A percentile compares a stretch with the other conserved stretches of the same genome.
These are phyloP conservation scores for Hyalella azteca DNA, from an alignment of 2,888 invertebrate species.

Conservation along the genomic window DNA sequence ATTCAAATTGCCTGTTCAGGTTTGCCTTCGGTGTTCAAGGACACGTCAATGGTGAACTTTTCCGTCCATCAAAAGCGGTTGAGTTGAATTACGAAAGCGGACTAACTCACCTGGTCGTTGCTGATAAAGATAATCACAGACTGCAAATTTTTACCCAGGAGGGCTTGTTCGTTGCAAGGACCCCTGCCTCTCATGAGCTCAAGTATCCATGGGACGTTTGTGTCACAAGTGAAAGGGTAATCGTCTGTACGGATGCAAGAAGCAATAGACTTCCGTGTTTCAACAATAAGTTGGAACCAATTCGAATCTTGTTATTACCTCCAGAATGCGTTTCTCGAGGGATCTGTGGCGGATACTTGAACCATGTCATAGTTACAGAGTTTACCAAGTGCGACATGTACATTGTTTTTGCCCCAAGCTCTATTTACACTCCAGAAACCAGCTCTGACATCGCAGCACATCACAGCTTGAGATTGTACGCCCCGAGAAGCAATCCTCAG, in stretches of 20 bases:
- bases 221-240: background rate
- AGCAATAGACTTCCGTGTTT: background rate
- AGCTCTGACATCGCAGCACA: background rate
- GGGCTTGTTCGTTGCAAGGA: background rate
- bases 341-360: background rate
- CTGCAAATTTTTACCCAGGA: background rate
- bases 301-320: background rate
- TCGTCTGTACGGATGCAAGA: background rate
- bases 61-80: background rate
- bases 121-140: background rate
- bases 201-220: conserved; percentile 8
- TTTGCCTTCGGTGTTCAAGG: background rate
- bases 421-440: background rate
- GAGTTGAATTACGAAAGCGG: background rate
- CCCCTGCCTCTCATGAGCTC: background rate
- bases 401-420: background rate
- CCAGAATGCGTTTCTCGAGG: background rate
- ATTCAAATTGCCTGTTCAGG: background rate
- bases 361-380: conserved; percentile 19
- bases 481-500: background rate
- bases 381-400: background rate
- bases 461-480: background rate
- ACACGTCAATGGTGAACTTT: background rate
- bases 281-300: background rate
- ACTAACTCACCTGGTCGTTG: background rate